Evolutionary conservation across 2,888 invertebrate species (phyloP), one percentile per base, ranked within the genome.

Genomic region (Leucania comma): DNA sequence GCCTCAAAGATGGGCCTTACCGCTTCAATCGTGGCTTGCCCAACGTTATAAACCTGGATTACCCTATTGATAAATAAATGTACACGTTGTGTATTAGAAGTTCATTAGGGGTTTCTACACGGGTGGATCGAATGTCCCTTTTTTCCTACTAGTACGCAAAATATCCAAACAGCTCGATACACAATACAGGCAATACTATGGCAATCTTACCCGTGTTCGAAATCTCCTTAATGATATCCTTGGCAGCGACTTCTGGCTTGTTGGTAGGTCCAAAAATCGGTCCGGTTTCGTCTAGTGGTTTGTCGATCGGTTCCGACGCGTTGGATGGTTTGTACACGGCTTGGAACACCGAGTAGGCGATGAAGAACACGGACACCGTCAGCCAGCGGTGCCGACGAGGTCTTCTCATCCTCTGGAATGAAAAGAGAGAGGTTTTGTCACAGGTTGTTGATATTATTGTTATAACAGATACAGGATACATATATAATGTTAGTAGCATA

Each of bases 371-470:
- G 9, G 97, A 97, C 82, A 97, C 96, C 75, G 97, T 97, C 89
- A 97, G 94, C 93, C 97, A 96, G 85, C 97, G 97, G 90, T 97
- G 97, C 68, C 97, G 97, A 73, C 97, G 96, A 62, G 97, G 97
- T 86, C 97, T 94, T 85, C 96, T 94, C 97, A 97, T 97, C 87
- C 93, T 96, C 96, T 96, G 94, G 0, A 92, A 93, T 32, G 22
- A 12, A 68, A 57, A 54, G 66, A 20, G 20, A 32, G 1, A 8
- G 9, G 20, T 29, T n/a, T n/a, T 20, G 20, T 26, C 20, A 53
- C 14, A 22, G 1, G 50, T 10, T 9, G n/a, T n/a, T n/a, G n/a
- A n/a, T n/a, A n/a, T n/a, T n/a, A n/a, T n/a, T n/a, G n/a, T n/a
- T n/a, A n/a, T n/a, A n/a, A n/a, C n/a, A n/a, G n/a, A n/a, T n/a